A percentile compares a stretch with the other conserved stretches of the same genome.
Conservation (phyloP, 2,113 vertebrate species). For the Micromys minutus region DNA sequence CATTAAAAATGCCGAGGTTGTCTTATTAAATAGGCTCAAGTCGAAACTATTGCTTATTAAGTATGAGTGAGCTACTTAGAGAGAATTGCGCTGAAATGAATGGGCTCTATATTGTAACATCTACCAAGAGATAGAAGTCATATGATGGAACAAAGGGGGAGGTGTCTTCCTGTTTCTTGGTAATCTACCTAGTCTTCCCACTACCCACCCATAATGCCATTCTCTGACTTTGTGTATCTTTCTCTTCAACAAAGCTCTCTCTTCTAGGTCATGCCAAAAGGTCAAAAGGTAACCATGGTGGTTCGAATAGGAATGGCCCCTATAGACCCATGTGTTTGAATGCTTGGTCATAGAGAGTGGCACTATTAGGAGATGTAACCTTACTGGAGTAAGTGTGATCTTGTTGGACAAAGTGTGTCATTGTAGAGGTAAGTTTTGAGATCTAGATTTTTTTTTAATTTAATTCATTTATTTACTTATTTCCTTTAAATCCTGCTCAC, state of each 20-base stretch:
- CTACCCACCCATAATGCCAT: neutral
- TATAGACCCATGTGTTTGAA: neutral
- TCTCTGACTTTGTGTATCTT: neutral
- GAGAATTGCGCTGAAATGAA: neutral
- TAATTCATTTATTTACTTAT: no score
- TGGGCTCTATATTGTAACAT: neutral
- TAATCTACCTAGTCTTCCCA: neutral
- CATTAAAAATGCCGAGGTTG: neutral
- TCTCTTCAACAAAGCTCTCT: neutral
- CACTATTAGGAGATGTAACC: neutral
- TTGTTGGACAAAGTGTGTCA: neutral
- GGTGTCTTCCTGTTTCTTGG: neutral
- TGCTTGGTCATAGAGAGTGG: neutral
- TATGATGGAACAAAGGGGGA: neutral
- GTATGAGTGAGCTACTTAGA: neutral
- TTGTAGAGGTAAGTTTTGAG: neutral
- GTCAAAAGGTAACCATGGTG: neutral
- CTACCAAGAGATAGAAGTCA: neutral
- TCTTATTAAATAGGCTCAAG: neutral
- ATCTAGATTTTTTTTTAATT: neutral
- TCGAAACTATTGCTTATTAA: neutral
- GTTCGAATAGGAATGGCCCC: neutral
- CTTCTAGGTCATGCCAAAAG: neutral
- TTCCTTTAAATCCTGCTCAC: no score
- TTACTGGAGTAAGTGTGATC: neutral